phyloP scores from a whole-genome alignment of 2,888 invertebrate species.

The Eristalis intricaria region DNA sequence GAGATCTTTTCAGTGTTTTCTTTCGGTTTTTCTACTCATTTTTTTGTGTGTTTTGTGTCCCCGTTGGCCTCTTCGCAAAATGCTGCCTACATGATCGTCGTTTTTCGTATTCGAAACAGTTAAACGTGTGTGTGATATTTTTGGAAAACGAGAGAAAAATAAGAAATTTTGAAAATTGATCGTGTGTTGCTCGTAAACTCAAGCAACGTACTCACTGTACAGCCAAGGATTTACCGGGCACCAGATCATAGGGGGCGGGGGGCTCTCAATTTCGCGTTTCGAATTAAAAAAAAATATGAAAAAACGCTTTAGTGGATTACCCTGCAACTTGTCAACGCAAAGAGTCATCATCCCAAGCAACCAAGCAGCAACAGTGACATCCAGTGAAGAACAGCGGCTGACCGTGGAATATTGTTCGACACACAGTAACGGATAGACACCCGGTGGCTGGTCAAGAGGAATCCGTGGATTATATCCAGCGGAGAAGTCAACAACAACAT shows the following conservation, averaged over 20 bases:
- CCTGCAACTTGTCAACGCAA: not conserved
- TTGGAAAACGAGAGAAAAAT: not conserved
- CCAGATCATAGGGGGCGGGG: conserved; percentile 60
- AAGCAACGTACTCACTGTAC: conserved; percentile 25
- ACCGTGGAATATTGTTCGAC: conserved; percentile 23
- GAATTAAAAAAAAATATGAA: conserved; percentile 33
- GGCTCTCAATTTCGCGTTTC: conserved; percentile 48
- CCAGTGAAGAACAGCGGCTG: not conserved
- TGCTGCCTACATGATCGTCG: not conserved
- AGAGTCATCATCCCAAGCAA: not conserved
- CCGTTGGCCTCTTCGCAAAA: not conserved
- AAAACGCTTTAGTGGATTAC: conserved; percentile 51
- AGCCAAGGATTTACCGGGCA: not conserved
- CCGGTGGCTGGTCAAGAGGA: not conserved
- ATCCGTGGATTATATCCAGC: conserved; percentile 19
- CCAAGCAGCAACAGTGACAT: conserved; percentile 1
- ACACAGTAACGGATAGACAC: conserved; percentile 3
- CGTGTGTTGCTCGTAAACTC: conserved; percentile 22
- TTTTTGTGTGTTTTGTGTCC: not conserved
- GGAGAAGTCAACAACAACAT: not conserved
- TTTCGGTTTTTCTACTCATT: not conserved
- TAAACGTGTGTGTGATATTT: conserved; percentile 45
- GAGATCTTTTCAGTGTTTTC: conserved; percentile 9
- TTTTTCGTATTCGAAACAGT: conserved; percentile 36
- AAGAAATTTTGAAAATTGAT: not conserved